These are phyloP conservation scores for Laterallus jamaicensis DNA, from an alignment of 2,113 vertebrate species.

Conservation along the genomic window DNA sequence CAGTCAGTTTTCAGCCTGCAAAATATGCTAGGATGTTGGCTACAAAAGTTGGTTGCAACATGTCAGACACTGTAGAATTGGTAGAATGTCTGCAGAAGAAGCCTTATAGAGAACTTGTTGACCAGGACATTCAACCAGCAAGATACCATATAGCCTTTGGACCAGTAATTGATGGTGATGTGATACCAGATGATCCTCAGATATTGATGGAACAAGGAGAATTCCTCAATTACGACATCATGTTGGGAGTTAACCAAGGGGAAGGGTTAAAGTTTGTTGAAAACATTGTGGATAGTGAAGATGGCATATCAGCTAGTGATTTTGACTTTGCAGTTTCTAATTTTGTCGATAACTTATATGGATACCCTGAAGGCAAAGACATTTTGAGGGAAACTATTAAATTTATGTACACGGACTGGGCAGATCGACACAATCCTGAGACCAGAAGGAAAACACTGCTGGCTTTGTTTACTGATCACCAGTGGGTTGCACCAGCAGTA, in stretches of 20 bases:
- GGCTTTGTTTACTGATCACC: slow-evolving; percentile 97
- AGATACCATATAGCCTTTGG: slow-evolving; percentile 98
- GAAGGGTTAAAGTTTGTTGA: slow-evolving; percentile 98
- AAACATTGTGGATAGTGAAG: slow-evolving; percentile 96
- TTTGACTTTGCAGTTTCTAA: slow-evolving; percentile 99
- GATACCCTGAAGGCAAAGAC: slow-evolving; percentile 98
- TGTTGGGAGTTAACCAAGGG: slow-evolving; percentile 98
- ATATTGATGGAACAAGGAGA: slow-evolving; percentile 99
- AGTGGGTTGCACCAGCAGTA: slow-evolving; percentile 97
- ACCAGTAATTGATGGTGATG: slow-evolving; percentile 98
- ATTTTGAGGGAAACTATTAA: slow-evolving; percentile 97
- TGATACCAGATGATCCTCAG: slow-evolving; percentile 97
- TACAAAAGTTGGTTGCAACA: slow-evolving; percentile 96
- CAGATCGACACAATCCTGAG: slow-evolving; percentile 95
- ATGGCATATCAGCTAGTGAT: slow-evolving; percentile 96
- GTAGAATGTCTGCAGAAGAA: slow-evolving; percentile 96
- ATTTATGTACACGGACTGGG: slow-evolving; percentile 99
- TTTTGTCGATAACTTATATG: slow-evolving; percentile 97
- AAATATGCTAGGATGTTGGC: slow-evolving; percentile 96
- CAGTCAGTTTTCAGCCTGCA: slow-evolving; percentile 96
- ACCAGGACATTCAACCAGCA: slow-evolving; percentile 98
- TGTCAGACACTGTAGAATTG: slow-evolving; percentile 93
- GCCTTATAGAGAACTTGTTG: slow-evolving; percentile 96
- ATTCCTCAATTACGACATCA: slow-evolving; percentile 98
- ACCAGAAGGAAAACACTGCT: slow-evolving; percentile 94